Percentiles rank a stretch among this genome's conserved stretches.
phyloP scores from a whole-genome alignment of 2,113 vertebrate genomes.

The Macaca nemestrina region DNA sequence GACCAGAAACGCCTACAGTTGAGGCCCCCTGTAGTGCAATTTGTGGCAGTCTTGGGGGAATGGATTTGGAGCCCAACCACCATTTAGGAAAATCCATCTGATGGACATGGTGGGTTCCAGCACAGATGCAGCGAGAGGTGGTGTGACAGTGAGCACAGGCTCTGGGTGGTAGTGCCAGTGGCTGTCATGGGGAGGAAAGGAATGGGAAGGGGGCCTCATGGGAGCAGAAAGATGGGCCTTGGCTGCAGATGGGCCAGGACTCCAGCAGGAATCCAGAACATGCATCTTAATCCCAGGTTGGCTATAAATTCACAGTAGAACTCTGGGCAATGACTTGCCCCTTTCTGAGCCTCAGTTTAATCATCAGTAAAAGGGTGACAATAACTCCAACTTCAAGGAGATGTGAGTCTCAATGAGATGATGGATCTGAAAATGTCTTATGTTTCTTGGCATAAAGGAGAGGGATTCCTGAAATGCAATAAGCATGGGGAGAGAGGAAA shows the following conservation, averaged over 20 bases:
- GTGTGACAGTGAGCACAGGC: rapidly evolving
- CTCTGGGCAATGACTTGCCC: neutral
- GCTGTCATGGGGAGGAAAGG: neutral
- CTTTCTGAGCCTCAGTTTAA: neutral
- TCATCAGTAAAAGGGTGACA: neutral
- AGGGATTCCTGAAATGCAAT: no score
- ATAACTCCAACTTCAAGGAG: neutral
- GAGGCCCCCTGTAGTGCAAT: neutral
- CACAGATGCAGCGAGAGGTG: neutral
- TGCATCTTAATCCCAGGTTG: neutral
- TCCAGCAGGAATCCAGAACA: neutral
- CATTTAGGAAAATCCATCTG: neutral
- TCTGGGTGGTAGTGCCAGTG: no score
- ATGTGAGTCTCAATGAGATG: neutral
- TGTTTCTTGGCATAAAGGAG: neutral
- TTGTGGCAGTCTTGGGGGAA: neutral
- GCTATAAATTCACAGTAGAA: neutral
- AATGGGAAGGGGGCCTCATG: neutral
- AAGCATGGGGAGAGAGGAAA: neutral
- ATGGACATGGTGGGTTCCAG: neutral
- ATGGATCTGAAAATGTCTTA: neutral
- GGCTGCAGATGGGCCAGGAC: no score
- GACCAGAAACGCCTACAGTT: no score
- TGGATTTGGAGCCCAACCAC: neutral
- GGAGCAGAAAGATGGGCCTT: neutral